phyloP scores from a whole-genome alignment of 2,797 vertebrate genomes.

The Oreochromis grahami region DNA sequence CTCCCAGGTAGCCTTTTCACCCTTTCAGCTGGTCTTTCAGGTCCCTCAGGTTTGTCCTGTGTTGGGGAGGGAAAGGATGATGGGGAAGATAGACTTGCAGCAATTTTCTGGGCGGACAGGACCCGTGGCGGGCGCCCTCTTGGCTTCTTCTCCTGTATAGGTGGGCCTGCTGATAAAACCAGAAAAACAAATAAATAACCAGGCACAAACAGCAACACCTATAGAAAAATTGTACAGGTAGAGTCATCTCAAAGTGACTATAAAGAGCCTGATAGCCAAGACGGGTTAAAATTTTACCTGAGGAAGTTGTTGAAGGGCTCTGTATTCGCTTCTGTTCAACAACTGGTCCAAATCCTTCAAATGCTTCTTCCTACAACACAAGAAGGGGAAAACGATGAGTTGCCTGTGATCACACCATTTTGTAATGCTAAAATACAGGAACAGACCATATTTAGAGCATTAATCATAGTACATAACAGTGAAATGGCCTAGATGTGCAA shows the following conservation, averaged over 20 bases:
- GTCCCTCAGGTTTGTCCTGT: constrained; percentile 79
- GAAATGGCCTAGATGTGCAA: constrained; percentile 23
- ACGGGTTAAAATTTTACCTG: constrained; percentile 73
- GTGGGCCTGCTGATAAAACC: constrained; percentile 65
- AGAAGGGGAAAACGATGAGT: neutral
- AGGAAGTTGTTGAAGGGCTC: constrained; percentile 81
- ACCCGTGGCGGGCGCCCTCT: constrained; percentile 93
- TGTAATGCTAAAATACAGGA: neutral
- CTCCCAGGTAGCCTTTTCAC: constrained; percentile 88
- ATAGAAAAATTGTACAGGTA: neutral
- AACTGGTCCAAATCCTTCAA: constrained; percentile 91
- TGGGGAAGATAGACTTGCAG: constrained; percentile 74
- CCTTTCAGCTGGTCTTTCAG: constrained; percentile 81
- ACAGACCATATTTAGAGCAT: constrained; percentile 5
- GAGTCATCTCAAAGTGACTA: neutral
- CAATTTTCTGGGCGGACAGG: constrained; percentile 80
- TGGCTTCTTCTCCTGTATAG: constrained; percentile 88
- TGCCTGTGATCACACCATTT: neutral
- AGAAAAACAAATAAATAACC: constrained; percentile 11
- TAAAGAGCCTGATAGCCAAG: neutral
- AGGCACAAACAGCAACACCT: neutral
- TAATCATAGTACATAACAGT: constrained; percentile 9
- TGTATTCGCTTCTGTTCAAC: constrained; percentile 88
- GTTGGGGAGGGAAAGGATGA: constrained; percentile 75
- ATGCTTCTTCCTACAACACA: constrained; percentile 86